Percentiles rank a stretch among this genome's conserved stretches.
Evolutionary conservation across 1,140 invertebrate species (phyloP).

Genomic region (Stegodyphus dumicola): DNA sequence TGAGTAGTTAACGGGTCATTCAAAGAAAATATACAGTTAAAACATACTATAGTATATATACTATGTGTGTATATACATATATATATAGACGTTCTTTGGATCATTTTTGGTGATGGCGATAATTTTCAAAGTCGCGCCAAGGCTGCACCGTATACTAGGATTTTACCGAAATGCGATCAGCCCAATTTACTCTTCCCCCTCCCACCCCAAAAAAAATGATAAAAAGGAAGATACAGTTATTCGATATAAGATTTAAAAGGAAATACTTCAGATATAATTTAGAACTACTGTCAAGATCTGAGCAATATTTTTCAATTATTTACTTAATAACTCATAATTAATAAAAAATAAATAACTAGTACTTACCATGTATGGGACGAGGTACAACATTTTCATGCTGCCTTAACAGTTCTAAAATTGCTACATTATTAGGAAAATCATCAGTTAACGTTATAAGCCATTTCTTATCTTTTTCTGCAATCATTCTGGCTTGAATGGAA

Average conservation of each 20-base stretch:
- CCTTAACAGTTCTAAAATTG: conserved; percentile 34
- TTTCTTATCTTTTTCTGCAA: conserved; percentile 15
- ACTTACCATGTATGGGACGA: conserved; percentile 44
- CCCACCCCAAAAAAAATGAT: too few species aligned
- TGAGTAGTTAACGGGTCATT: too few species aligned
- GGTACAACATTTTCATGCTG: conserved; percentile 49
- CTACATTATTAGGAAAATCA: conserved; percentile 33
- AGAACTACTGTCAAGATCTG: background rate
- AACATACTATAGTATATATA: too few species aligned
- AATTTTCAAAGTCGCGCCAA: too few species aligned
- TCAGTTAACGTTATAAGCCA: conserved; percentile 39
- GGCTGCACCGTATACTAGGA: too few species aligned
- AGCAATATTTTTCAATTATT: background rate
- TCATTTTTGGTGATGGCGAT: too few species aligned
- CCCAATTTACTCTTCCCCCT: too few species aligned
- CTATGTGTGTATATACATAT: too few species aligned
- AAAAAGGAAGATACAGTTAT: too few species aligned
- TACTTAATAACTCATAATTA: background rate
- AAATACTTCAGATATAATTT: background rate
- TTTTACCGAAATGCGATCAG: too few species aligned
- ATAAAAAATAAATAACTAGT: background rate
- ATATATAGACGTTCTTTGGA: too few species aligned
- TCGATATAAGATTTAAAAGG: background rate
- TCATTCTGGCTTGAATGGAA: conserved; percentile 28
- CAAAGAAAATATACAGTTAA: too few species aligned